Evolutionary conservation across 1,140 invertebrate genomes (phyloP).

Genomic region (Listronotus bonariensis): DNA sequence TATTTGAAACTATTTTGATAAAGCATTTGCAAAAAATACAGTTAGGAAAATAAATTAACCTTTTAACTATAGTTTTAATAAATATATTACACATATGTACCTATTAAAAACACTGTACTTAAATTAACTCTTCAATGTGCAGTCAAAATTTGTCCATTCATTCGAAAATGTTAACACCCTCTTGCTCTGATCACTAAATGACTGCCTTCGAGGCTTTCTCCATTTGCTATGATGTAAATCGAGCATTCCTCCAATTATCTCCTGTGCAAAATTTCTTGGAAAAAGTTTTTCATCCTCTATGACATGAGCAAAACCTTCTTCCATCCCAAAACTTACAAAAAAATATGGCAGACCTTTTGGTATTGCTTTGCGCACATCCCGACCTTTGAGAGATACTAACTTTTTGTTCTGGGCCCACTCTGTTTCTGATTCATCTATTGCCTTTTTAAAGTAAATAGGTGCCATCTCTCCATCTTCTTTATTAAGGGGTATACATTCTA

Average conservation of each 20-base stretch:
- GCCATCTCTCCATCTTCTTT: constrained; percentile 80
- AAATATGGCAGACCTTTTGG: constrained; percentile 96
- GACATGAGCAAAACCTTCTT: constrained; percentile 92
- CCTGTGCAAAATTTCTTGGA: constrained; percentile 89
- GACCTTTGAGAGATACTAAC: constrained; percentile 77
- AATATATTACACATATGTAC: no score
- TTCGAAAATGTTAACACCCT: constrained; percentile 71
- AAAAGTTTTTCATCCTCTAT: constrained; percentile 93
- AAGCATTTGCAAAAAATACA: no score
- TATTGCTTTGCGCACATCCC: constrained; percentile 77
- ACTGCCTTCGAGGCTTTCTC: constrained; percentile 78
- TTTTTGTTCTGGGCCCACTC: constrained; percentile 97
- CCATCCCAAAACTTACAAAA: constrained; percentile 87
- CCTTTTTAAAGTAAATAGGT: constrained; percentile 98
- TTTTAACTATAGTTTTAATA: no score
- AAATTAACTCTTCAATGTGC: constrained; percentile 19
- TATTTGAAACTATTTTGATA: no score
- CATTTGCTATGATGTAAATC: constrained; percentile 84
- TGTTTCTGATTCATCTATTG: constrained; percentile 88
- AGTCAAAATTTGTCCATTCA: constrained; percentile 61
- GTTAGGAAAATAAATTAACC: no score
- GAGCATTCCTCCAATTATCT: constrained; percentile 93
- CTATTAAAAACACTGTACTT: no score
- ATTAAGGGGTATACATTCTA: constrained; percentile 89
- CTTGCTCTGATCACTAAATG: constrained; percentile 69